phyloP scores from a whole-genome alignment of 2,113 vertebrate species.

The Dicaeum eximium region DNA sequence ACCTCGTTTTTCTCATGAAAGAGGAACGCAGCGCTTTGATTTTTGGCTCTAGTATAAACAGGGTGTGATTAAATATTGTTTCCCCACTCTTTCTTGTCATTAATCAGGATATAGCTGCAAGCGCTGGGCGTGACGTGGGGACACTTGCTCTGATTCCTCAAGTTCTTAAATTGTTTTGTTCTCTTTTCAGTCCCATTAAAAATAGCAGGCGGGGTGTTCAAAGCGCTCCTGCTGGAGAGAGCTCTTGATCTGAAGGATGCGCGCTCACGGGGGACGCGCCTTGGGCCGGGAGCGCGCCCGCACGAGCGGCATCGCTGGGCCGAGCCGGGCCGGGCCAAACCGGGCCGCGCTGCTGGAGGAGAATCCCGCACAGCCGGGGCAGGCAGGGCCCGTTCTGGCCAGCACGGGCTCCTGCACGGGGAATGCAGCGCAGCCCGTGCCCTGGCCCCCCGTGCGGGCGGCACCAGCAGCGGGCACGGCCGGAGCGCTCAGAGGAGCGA shows the following conservation, averaged over 20 bases:
- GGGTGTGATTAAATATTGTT: constrained; percentile 62
- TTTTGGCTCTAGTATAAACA: constrained; percentile 49
- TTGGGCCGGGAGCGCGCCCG: not conserved
- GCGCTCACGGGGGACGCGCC: fast-evolving
- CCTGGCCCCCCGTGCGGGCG: not conserved
- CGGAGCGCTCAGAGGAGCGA: too few relatives aligned
- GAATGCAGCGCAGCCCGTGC: not conserved
- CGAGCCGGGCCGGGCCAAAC: not conserved
- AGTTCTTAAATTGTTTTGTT: constrained; percentile 50
- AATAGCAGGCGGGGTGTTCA: constrained; percentile 29
- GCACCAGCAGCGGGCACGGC: fast-evolving
- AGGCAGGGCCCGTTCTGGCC: fast-evolving
- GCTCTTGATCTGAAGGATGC: not conserved
- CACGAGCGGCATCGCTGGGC: fast-evolving
- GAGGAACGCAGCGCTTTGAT: constrained; percentile 49
- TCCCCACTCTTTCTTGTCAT: constrained; percentile 31
- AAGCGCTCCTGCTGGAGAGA: constrained; percentile 23
- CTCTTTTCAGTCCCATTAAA: constrained; percentile 53
- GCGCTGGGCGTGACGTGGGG: constrained; percentile 14
- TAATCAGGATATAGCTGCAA: constrained; percentile 48
- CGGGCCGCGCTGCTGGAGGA: not conserved
- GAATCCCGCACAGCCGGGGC: not conserved
- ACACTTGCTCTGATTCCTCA: constrained; percentile 48
- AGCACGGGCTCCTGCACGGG: fast-evolving
- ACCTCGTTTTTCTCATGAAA: constrained; percentile 59